These are phyloP conservation scores for Agrotis clavis DNA, from an alignment of 2,888 invertebrate genomes.

Conservation along the genomic window DNA sequence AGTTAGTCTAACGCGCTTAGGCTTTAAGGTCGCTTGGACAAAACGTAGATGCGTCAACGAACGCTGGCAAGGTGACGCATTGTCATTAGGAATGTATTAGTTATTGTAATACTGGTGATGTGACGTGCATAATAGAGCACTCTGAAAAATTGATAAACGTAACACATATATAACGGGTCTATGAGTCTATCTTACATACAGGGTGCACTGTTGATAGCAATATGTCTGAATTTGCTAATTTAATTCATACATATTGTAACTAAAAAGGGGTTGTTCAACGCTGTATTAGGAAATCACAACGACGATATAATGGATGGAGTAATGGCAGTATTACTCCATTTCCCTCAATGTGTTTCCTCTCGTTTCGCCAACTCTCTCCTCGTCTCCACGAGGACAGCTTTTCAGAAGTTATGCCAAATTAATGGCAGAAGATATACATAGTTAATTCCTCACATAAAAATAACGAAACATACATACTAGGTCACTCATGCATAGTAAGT, in stretches of 20 bases:
- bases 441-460: background rate
- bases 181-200: conserved; percentile 57
- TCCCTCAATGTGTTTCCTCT: too few species aligned
- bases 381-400: too few species aligned
- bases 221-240: too few species aligned
- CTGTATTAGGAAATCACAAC: background rate
- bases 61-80: conserved; percentile 89
- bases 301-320: too few species aligned
- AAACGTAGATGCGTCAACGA: conserved; percentile 90
- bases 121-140: conserved; percentile 72
- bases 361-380: too few species aligned
- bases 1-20: conserved; percentile 83
- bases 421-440: background rate
- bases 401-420: too few species aligned
- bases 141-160: conserved; percentile 74
- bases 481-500: too few species aligned
- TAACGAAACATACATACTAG: background rate
- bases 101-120: conserved; percentile 79
- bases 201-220: background rate
- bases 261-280: background rate
- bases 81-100: conserved; percentile 88
- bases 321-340: too few species aligned
- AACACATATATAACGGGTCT: conserved; percentile 74
- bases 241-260: too few species aligned
- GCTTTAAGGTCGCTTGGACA: conserved; percentile 88